These are phyloP conservation scores for Sparidentex hasta DNA, from an alignment of 2,797 vertebrate species.

Conservation along the genomic window DNA sequence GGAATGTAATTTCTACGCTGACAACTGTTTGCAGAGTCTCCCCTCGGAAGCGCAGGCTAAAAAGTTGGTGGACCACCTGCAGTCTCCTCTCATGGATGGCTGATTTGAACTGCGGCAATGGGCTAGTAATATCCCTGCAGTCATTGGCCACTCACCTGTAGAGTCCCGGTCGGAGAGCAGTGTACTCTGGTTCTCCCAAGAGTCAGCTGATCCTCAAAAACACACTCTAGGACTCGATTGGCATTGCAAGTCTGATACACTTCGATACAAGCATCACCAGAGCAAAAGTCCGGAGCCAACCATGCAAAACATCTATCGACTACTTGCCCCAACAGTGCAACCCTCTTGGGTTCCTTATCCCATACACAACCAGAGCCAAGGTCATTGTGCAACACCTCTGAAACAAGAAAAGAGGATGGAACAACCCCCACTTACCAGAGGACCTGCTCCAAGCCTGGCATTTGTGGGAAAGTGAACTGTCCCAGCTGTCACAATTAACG, in stretches of 20 bases:
- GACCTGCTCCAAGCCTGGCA: not conserved
- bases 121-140: not conserved
- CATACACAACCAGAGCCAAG: not conserved
- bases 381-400: not conserved
- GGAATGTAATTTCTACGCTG: constrained; percentile 15
- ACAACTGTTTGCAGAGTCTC: constrained; percentile 21
- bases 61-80: not conserved
- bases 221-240: not conserved
- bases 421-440: not conserved
- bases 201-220: not conserved
- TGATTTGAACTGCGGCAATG: not conserved
- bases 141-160: not conserved
- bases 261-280: not conserved
- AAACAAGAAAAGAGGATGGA: not conserved
- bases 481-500: not conserved
- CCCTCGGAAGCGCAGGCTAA: not conserved
- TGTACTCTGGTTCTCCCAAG: not conserved
- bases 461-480: not conserved
- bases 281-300: not conserved
- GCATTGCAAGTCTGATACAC: constrained; percentile 10
- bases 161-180: not conserved
- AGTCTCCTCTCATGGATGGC: not conserved
- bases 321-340: constrained; percentile 2
- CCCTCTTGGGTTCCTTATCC: not conserved
- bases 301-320: constrained; percentile 2